Percentiles rank a stretch among this genome's conserved stretches.
Conservation (phyloP, 2,888 invertebrate genomes). For the Hypsopygia costalis region DNA sequence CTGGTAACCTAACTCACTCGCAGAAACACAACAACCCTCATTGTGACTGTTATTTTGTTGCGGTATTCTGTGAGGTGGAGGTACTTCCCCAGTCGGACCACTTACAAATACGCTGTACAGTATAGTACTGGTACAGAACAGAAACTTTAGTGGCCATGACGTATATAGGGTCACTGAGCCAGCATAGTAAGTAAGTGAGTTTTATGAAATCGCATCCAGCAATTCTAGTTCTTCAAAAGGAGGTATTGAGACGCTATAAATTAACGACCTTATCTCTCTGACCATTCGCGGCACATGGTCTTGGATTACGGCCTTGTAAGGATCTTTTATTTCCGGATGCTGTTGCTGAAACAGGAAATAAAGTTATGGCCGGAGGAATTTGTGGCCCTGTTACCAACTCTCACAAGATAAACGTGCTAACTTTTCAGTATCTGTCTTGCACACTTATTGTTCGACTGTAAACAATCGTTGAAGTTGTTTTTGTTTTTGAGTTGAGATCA, state of each 20-base stretch:
- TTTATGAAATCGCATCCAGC: constrained; percentile 13
- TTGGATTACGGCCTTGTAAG: constrained; percentile 51
- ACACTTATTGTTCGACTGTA: background rate
- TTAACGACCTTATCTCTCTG: constrained; percentile 65
- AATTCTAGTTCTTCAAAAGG: constrained; percentile 18
- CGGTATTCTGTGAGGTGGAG: too few species aligned
- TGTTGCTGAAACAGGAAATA: constrained; percentile 20
- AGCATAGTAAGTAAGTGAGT: too few species aligned
- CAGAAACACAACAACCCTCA: too few species aligned
- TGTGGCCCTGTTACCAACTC: constrained; percentile 8
- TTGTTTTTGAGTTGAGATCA: too few species aligned
- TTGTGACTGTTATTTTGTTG: too few species aligned
- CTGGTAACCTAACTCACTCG: too few species aligned
- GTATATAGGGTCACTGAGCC: too few species aligned
- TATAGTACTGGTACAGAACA: too few species aligned
- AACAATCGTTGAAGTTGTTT: too few species aligned
- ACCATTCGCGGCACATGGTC: constrained; percentile 68
- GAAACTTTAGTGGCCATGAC: too few species aligned
- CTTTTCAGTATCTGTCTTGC: background rate
- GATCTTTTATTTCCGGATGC: constrained; percentile 47
- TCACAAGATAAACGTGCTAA: constrained; percentile 4
- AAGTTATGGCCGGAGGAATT: constrained; percentile 16
- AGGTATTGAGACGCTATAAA: constrained; percentile 72
- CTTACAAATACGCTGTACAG: too few species aligned
- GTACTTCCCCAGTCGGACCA: too few species aligned